Conservation (phyloP, 1,140 invertebrate species). For the Catajapyx aquilonaris region DNA sequence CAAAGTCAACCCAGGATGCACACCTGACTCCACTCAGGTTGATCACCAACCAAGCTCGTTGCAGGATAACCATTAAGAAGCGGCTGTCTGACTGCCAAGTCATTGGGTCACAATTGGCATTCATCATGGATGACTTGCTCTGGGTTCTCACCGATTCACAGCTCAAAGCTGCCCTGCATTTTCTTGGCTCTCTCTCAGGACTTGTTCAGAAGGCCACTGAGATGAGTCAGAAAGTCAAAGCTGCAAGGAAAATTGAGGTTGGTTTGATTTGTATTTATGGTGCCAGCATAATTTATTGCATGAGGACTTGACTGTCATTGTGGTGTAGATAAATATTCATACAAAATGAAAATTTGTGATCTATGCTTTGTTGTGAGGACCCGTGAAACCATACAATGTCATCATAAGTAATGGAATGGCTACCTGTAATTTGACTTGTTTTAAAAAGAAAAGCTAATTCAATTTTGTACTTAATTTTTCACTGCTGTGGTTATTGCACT, state of each 20-base stretch:
- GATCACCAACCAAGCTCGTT: conserved; percentile 84
- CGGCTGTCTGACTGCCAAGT: conserved; percentile 78
- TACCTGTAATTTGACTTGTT: too few species aligned
- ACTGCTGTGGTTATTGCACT: too few species aligned
- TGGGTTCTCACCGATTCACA: conserved; percentile 97
- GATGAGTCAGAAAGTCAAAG: conserved; percentile 65
- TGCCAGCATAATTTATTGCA: too few species aligned
- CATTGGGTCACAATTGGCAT: conserved; percentile 70
- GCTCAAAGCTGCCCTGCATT: conserved; percentile 80
- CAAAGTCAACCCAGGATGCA: conserved; percentile 56
- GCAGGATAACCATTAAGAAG: conserved; percentile 93
- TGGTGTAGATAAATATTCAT: too few species aligned
- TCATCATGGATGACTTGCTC: conserved; percentile 88
- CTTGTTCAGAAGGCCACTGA: conserved; percentile 65
- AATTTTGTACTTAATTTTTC: too few species aligned
- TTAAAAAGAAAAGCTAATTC: too few species aligned
- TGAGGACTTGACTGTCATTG: too few species aligned
- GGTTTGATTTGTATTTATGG: conserved; percentile 7
- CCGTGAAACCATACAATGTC: conserved; percentile 5
- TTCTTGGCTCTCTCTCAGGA: conserved; percentile 71
- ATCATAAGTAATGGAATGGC: conserved; percentile 6
- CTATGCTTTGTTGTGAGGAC: conserved; percentile 7
- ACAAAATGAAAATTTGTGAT: too few species aligned
- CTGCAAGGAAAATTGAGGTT: conserved; percentile 70
- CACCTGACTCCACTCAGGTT: conserved; percentile 73